Evolutionary conservation across 2,797 vertebrate species (phyloP).

Genomic region (Xenentodon cancila): DNA sequence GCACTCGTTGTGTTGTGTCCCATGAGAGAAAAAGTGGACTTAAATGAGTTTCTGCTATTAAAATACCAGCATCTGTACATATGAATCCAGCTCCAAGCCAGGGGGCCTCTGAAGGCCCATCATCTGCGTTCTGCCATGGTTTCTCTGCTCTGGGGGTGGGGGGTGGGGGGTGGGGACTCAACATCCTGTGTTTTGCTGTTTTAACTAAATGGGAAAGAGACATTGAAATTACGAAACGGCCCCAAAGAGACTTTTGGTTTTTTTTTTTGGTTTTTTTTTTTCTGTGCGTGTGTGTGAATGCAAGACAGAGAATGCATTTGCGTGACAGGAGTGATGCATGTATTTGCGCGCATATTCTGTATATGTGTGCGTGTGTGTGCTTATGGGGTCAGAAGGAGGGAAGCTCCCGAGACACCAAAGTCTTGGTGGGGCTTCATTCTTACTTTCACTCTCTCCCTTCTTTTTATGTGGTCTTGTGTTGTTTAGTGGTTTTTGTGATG

Average conservation of each 20-base stretch:
- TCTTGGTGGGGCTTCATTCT: constrained; percentile 79
- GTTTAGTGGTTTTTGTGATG: constrained; percentile 89
- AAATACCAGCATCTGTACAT: constrained; percentile 99
- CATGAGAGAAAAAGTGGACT: constrained; percentile 68
- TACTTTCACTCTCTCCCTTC: constrained; percentile 79
- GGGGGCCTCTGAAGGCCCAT: constrained; percentile 55
- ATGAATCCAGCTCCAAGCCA: constrained; percentile 83
- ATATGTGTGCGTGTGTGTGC: constrained; percentile 31
- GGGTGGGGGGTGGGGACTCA: constrained; percentile 63
- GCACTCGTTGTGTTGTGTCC: constrained; percentile 73
- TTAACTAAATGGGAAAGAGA: constrained; percentile 78
- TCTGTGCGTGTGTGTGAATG: constrained; percentile 43
- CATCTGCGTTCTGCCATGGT: constrained; percentile 70
- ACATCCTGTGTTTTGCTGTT: constrained; percentile 81
- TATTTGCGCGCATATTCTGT: constrained; percentile 63
- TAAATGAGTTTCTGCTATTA: constrained; percentile 74
- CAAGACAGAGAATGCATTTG: constrained; percentile 55
- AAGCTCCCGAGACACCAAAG: constrained; percentile 76
- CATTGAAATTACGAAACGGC: constrained; percentile 71
- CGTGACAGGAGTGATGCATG: constrained; percentile 71
- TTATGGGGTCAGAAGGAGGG: constrained; percentile 74
- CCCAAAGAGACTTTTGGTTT: constrained; percentile 74
- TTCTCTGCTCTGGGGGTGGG: constrained; percentile 55
- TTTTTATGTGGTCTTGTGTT: constrained; percentile 88
- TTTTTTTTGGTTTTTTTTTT: too few species aligned